These are phyloP conservation scores for Cladorhizidae sp. DNA, from an alignment of 37 sponge, comb jelly and placozoan genomes.

Conservation along the genomic window DNA sequence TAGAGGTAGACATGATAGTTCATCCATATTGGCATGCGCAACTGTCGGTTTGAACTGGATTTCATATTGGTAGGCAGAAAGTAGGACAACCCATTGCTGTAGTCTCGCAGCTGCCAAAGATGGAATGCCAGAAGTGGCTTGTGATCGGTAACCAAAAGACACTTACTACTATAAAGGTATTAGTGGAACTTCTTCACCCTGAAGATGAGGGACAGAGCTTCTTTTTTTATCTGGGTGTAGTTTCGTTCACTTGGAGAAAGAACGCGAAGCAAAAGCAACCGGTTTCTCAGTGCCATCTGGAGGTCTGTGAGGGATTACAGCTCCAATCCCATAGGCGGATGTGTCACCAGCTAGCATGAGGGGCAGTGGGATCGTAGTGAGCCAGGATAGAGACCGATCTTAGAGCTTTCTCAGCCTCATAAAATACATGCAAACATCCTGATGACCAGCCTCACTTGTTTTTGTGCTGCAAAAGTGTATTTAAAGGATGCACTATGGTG, in stretches of 20 bases:
- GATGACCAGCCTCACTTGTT: slow-evolving; percentile 7
- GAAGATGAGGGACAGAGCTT: slow-evolving; percentile 39
- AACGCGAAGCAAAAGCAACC: slow-evolving; percentile 59
- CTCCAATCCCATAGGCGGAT: slow-evolving; percentile 41
- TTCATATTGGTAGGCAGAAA: slow-evolving; percentile 35
- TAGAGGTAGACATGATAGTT: slow-evolving; percentile 40
- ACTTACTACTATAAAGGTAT: slow-evolving; percentile 68
- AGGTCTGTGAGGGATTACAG: slow-evolving; percentile 40
- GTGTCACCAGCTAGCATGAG: slow-evolving; percentile 40
- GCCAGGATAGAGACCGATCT: slow-evolving; percentile 19
- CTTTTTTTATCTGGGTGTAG: slow-evolving; percentile 1
- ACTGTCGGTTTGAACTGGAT: slow-evolving; percentile 37
- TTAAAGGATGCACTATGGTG: slow-evolving; percentile 1
- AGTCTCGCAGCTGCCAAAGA: slow-evolving; percentile 44
- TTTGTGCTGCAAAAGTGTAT: neutral
- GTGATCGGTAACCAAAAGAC: slow-evolving; percentile 59
- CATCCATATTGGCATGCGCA: slow-evolving; percentile 63
- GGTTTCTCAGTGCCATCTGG: slow-evolving; percentile 51
- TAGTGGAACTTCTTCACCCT: slow-evolving; percentile 52
- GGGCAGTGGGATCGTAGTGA: slow-evolving; percentile 39
- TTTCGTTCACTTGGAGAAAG: slow-evolving; percentile 12
- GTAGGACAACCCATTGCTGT: slow-evolving; percentile 50
- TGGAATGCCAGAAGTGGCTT: slow-evolving; percentile 39
- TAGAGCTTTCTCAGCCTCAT: slow-evolving; percentile 16
- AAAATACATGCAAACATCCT: slow-evolving; percentile 1